A percentile compares a stretch with the other conserved stretches of the same genome.
These are phyloP conservation scores for Lindbergichthys nudifrons DNA, from an alignment of 2,797 vertebrate species.

Conservation along the genomic window DNA sequence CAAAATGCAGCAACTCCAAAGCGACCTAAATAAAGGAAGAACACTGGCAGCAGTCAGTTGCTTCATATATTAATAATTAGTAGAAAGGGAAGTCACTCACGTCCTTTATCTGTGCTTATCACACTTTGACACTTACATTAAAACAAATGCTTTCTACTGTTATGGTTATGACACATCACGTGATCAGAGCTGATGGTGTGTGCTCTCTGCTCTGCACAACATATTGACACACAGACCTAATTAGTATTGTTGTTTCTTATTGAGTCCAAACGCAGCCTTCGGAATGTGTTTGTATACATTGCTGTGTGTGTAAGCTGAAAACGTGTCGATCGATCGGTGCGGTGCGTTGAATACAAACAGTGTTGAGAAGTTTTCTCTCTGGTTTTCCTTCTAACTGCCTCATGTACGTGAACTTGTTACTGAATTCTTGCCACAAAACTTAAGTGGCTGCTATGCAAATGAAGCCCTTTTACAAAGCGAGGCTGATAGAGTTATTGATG, in stretches of 20 bases:
- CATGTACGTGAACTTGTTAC: not conserved
- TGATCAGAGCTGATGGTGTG: not conserved
- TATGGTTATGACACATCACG: not conserved
- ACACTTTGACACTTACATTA: not conserved
- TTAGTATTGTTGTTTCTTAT: not conserved
- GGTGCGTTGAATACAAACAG: not conserved
- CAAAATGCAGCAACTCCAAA: not conserved
- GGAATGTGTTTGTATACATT: not conserved
- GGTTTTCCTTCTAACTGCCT: not conserved
- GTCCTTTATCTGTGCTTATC: not conserved
- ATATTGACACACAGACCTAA: not conserved
- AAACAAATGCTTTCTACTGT: not conserved
- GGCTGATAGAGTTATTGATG: slow-evolving; percentile 3
- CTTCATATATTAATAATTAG: not conserved
- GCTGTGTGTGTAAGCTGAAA: not conserved
- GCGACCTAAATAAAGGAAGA: not conserved
- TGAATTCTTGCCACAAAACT: not conserved
- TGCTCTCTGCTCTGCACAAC: not conserved
- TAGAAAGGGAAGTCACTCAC: not conserved
- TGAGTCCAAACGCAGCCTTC: not conserved
- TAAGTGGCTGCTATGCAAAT: slow-evolving; percentile 3
- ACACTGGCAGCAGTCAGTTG: not conserved
- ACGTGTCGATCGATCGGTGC: not conserved
- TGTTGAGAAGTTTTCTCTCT: not conserved
- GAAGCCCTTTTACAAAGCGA: not conserved